Evolutionary conservation across 35 echinoderm and acorn worm species (phyloP).

Genomic region (Patiria miniata): DNA sequence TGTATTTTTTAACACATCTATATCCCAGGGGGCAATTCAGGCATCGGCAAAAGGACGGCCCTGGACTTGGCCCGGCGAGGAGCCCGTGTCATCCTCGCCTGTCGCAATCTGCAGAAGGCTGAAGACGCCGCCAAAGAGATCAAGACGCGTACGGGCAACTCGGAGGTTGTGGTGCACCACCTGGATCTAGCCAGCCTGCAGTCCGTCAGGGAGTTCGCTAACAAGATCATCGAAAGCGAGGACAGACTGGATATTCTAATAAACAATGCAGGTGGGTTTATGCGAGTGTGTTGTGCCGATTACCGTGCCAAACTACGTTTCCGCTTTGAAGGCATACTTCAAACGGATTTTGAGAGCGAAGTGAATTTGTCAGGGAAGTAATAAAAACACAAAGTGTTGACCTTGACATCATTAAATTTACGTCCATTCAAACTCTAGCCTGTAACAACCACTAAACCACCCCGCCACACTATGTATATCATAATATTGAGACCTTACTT

Average conservation of each 20-base stretch:
- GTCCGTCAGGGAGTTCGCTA: constrained; percentile 58
- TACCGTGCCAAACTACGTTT: too few relatives aligned
- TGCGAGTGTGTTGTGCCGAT: too few relatives aligned
- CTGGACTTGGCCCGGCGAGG: constrained; percentile 64
- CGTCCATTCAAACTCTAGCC: too few relatives aligned
- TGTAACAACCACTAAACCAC: too few relatives aligned
- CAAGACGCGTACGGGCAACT: constrained; percentile 37
- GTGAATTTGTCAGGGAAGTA: too few relatives aligned
- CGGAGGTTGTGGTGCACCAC: constrained; percentile 47
- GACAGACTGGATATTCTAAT: constrained; percentile 62
- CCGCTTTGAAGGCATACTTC: too few relatives aligned
- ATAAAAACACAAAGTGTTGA: too few relatives aligned
- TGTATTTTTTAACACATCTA: too few relatives aligned
- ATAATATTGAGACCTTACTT: too few relatives aligned
- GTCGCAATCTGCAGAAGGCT: constrained; percentile 67
- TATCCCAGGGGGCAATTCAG: constrained; percentile 45
- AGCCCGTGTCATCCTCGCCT: constrained; percentile 73
- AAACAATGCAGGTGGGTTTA: constrained; percentile 67
- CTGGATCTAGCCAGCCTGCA: constrained; percentile 50
- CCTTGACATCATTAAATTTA: too few relatives aligned
- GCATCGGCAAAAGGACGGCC: constrained; percentile 61
- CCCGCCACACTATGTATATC: too few relatives aligned
- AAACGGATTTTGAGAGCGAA: too few relatives aligned
- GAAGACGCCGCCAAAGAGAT: constrained; percentile 49
- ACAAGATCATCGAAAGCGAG: constrained; percentile 41